Conservation (phyloP, 2,797 vertebrate genomes). For the Cirrhinus mrigala region DNA sequence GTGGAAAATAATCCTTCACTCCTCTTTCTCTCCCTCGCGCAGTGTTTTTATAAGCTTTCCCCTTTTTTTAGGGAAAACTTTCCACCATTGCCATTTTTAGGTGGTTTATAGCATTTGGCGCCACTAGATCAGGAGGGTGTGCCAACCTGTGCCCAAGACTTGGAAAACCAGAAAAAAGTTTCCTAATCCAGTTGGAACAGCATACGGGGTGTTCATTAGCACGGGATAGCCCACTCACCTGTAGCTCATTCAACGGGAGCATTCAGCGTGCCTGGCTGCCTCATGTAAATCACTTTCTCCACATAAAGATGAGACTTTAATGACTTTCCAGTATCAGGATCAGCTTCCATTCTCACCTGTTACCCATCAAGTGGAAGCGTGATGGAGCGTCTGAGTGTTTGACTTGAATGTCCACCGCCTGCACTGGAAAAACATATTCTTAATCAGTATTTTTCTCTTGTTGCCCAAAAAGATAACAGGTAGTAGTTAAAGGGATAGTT, state of each 20-base stretch:
- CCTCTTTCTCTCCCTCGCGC: conserved; percentile 69
- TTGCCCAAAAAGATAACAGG: neutral
- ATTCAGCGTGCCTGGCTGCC: neutral
- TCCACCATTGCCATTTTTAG: conserved; percentile 85
- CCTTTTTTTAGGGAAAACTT: conserved; percentile 77
- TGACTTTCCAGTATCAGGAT: neutral
- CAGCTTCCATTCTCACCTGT: conserved; percentile 15
- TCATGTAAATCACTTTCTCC: conserved; percentile 12
- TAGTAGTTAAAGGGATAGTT: too few relatives aligned
- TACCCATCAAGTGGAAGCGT: neutral
- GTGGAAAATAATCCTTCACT: conserved; percentile 78
- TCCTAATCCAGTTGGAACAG: conserved; percentile 55
- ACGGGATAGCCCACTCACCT: conserved; percentile 42
- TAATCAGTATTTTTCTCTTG: neutral
- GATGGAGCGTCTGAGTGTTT: neutral
- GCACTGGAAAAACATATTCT: neutral
- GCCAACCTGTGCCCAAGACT: conserved; percentile 80
- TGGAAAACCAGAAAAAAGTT: conserved; percentile 68
- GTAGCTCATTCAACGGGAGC: conserved; percentile 18
- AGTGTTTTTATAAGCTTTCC: conserved; percentile 78
- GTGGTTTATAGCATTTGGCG: conserved; percentile 83
- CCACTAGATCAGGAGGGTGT: conserved; percentile 70
- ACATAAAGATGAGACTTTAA: conserved; percentile 27
- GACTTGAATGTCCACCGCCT: neutral
- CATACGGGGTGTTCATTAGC: conserved; percentile 25